phyloP scores from a whole-genome alignment of 2,113 vertebrate species.

The Struthidea cinerea region DNA sequence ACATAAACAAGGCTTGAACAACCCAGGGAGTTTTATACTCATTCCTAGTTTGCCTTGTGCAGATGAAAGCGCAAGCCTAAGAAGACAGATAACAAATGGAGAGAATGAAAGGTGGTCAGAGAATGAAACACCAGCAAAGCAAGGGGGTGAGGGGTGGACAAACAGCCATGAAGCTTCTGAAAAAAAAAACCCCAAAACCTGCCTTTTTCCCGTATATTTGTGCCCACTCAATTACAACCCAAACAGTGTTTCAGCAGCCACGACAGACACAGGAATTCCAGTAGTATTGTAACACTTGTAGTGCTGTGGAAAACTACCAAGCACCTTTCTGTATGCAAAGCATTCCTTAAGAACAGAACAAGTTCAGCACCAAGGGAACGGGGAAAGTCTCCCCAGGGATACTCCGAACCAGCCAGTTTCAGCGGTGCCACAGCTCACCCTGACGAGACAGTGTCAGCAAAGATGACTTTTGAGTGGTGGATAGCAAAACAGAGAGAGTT shows the following conservation, averaged over 20 bases:
- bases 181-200: neutral
- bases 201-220: neutral
- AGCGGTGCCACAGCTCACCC: neutral
- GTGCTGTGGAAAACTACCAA: neutral
- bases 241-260: neutral
- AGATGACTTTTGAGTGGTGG: neutral
- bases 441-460: neutral
- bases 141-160: too few relatives aligned
- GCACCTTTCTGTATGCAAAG: neutral
- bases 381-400: neutral
- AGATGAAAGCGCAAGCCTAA: neutral
- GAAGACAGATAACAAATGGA: neutral
- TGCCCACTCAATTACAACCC: neutral
- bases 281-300: too few relatives aligned
- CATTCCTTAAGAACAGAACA: neutral
- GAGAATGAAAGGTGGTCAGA: neutral
- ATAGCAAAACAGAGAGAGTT: neutral
- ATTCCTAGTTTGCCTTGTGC: neutral
- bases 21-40: neutral
- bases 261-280: neutral
- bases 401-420: neutral
- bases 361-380: neutral
- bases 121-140: neutral
- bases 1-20: neutral
- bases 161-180: rapidly evolving